Evolutionary conservation across 2,113 vertebrate species (phyloP), one percentile per base, ranked within the genome.

Genomic region (Cettia cetti): DNA sequence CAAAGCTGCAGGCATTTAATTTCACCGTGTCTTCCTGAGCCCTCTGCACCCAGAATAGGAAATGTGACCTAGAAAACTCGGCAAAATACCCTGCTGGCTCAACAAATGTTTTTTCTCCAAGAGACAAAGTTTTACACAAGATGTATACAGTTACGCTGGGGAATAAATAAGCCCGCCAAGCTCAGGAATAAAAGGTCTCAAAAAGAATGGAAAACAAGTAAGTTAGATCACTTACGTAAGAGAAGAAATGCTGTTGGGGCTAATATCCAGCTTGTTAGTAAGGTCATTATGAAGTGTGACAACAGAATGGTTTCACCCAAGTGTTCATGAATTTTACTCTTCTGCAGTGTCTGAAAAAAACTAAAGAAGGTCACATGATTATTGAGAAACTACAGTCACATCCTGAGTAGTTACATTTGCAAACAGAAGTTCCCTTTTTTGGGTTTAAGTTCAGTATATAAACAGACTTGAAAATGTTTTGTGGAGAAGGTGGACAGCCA

Each of bases 361-460:
- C 10, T 72, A 18, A 37, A 45, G 3, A 3, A 15, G 24, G 18
- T 89, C 95, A 97, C 7, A 3, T 96, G 96, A 37, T 19, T 50
- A 1, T 72, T 53, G 40, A 72, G 90, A 68, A 94, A 53, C 40
- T 78, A 8, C n/a, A 39, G 82, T 66, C 90, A 90, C 76, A 94
- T 97, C 95, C 94, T 96, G 96, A 64, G 28, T 35, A 74, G 64
- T 76, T 72, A 60, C 5, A 18, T 66, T 37, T 69, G 44, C 49
- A 89, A 86, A 64, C 6, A 86, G 17, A 75, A 70, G 72, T 90
- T 96, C 49, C 80, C 31, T 75, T 95, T 92, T 96, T 64, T 30
- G 92, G 82, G 24, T 81, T 94, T 75, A 64, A 81, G 23, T 63
- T 88, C 37, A 49, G 23, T 13, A 8, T 37, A 19, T 56, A 94